Percentiles rank a stretch among this genome's conserved stretches.
Conservation (phyloP, 2,797 vertebrate genomes). For the Epinephelus awoara region DNA sequence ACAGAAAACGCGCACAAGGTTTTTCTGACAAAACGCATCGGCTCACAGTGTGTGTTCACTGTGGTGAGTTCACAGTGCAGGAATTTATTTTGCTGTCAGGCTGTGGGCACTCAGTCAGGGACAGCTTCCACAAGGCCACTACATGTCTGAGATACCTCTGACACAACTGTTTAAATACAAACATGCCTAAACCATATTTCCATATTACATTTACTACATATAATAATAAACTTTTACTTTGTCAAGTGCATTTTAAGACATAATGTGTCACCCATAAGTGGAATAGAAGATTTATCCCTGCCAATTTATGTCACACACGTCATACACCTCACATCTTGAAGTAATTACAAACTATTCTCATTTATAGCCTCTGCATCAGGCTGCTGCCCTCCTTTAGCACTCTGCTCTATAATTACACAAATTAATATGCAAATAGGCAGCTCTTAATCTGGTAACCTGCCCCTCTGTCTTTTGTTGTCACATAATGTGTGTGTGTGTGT, state of each 20-base stretch:
- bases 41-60: constrained; percentile 25
- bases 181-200: not conserved
- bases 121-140: constrained; percentile 21
- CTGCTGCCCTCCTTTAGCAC: not conserved
- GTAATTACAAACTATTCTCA: not conserved
- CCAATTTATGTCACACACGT: not conserved
- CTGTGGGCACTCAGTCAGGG: constrained; percentile 19
- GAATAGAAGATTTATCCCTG: not conserved
- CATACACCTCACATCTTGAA: not conserved
- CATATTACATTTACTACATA: not conserved
- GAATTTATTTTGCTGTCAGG: constrained; percentile 36
- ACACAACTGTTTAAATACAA: not conserved
- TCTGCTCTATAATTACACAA: constrained; percentile 35
- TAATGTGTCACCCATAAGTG: not conserved
- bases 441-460: constrained; percentile 9
- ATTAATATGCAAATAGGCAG: constrained; percentile 32
- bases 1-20: constrained; percentile 32
- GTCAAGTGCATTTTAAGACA: not conserved
- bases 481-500: not conserved
- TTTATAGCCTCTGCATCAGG: not conserved
- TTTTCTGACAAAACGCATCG: constrained; percentile 34
- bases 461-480: constrained; percentile 13
- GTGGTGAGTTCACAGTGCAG: constrained; percentile 43
- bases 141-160: constrained; percentile 2
- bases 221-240: not conserved